phyloP scores from a whole-genome alignment of 2,797 vertebrate genomes.

The Allobates femoralis region DNA sequence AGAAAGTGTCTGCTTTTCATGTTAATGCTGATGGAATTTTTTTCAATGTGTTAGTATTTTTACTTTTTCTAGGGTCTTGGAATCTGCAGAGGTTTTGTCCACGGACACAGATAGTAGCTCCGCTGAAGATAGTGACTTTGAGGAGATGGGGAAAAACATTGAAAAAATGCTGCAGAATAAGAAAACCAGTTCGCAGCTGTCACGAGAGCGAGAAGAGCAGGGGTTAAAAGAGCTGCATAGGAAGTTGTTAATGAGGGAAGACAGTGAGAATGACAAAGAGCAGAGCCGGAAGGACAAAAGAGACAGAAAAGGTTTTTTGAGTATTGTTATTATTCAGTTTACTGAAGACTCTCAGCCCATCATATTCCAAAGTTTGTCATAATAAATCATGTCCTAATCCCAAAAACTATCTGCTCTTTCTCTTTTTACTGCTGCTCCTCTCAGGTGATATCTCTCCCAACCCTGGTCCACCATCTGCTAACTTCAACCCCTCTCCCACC shows the following conservation, averaged over 20 bases:
- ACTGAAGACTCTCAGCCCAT: too few relatives aligned
- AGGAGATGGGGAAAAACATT: constrained; percentile 99
- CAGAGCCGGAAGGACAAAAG: constrained; percentile 84
- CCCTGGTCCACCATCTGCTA: too few relatives aligned
- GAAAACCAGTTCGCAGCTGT: constrained; percentile 97
- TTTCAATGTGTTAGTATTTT: too few relatives aligned
- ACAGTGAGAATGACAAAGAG: constrained; percentile 83
- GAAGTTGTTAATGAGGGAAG: constrained; percentile 96
- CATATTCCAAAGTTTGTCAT: too few relatives aligned
- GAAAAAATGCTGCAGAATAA: constrained; percentile 99
- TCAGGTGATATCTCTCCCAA: too few relatives aligned
- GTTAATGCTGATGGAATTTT: too few relatives aligned
- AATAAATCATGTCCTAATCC: too few relatives aligned
- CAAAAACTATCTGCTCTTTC: too few relatives aligned
- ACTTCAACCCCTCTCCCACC: too few relatives aligned
- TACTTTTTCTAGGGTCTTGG: constrained; percentile 91
- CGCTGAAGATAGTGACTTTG: constrained; percentile 98
- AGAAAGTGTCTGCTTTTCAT: too few relatives aligned
- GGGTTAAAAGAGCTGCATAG: constrained; percentile 96
- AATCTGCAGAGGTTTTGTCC: constrained; percentile 94
- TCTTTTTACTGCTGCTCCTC: too few relatives aligned
- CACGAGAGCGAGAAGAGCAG: constrained; percentile 94
- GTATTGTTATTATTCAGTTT: constrained; percentile 66
- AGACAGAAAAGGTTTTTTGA: constrained; percentile 84
- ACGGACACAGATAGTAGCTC: constrained; percentile 99